Conservation (phyloP, 2,888 invertebrate genomes). For the Sarcophaga caerulescens region DNA sequence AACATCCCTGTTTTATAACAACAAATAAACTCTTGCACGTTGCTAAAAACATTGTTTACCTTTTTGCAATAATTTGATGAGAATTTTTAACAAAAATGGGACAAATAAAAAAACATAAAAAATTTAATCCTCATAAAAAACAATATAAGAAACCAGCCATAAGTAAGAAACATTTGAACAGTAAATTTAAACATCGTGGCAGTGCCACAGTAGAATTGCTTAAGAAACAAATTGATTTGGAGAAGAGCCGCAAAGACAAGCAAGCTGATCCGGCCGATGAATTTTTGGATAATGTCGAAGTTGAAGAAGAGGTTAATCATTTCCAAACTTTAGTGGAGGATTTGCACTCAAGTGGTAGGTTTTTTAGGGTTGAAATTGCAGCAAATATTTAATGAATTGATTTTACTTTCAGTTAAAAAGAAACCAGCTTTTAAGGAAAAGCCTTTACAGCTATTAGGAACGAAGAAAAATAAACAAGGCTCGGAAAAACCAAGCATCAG, state of each 20-base stretch:
- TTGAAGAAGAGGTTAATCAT: constrained; percentile 43
- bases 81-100: constrained; percentile 37
- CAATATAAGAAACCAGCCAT: constrained; percentile 60
- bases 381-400: not conserved
- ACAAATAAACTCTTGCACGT: constrained; percentile 1
- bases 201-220: constrained; percentile 58
- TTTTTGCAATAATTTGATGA: not conserved
- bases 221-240: constrained; percentile 63
- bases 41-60: constrained; percentile 40
- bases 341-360: constrained; percentile 54
- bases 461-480: constrained; percentile 47
- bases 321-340: constrained; percentile 56
- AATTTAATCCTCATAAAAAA: constrained; percentile 53
- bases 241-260: constrained; percentile 40
- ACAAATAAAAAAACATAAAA: constrained; percentile 51
- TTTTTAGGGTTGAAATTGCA: too few species aligned
- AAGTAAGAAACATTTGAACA: constrained; percentile 57
- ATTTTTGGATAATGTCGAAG: not conserved
- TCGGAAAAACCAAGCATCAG: not conserved
- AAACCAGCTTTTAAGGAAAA: constrained; percentile 56
- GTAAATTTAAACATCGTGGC: constrained; percentile 64
- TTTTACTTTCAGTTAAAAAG: constrained; percentile 47
- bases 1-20: not conserved
- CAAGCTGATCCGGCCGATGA: not conserved
- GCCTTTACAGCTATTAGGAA: constrained; percentile 41